Conservation (phyloP, 2,888 invertebrate genomes). For the Chaitophorus viminalis region DNA sequence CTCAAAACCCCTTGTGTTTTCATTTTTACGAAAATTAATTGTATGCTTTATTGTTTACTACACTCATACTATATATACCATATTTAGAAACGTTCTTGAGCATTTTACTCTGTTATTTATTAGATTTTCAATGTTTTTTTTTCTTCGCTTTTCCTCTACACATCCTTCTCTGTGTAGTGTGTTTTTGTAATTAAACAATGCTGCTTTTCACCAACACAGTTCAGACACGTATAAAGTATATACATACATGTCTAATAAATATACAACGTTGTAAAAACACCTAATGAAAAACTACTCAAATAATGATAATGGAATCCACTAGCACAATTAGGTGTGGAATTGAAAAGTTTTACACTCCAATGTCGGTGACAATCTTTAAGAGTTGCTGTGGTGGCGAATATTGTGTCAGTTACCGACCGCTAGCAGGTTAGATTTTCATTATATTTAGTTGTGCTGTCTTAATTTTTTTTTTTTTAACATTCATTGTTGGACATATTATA, state of each 20-base stretch:
- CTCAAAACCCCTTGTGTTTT: constrained; percentile 41
- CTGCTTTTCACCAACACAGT: constrained; percentile 23
- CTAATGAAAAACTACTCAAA: constrained; percentile 20
- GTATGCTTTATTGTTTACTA: constrained; percentile 10
- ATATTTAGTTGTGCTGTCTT: constrained; percentile 34
- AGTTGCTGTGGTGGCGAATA: constrained; percentile 37
- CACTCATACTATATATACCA: no score
- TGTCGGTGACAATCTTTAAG: constrained; percentile 54
- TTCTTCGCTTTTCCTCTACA: neutral
- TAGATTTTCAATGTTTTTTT: constrained; percentile 4
- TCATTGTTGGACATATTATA: neutral
- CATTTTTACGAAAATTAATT: constrained; percentile 18
- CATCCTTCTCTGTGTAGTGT: neutral
- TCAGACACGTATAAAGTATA: neutral
- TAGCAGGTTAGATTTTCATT: constrained; percentile 53
- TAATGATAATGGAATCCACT: constrained; percentile 43
- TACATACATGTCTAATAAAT: neutral
- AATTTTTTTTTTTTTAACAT: neutral
- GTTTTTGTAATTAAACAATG: neutral
- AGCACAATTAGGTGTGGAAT: neutral
- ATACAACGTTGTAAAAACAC: neutral
- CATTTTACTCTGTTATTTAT: constrained; percentile 21
- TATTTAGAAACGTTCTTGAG: constrained; percentile 54
- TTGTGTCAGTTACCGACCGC: constrained; percentile 37
- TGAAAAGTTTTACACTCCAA: constrained; percentile 42